phyloP scores from a whole-genome alignment of 2,113 vertebrate genomes.

The Empidonax alnorum region DNA sequence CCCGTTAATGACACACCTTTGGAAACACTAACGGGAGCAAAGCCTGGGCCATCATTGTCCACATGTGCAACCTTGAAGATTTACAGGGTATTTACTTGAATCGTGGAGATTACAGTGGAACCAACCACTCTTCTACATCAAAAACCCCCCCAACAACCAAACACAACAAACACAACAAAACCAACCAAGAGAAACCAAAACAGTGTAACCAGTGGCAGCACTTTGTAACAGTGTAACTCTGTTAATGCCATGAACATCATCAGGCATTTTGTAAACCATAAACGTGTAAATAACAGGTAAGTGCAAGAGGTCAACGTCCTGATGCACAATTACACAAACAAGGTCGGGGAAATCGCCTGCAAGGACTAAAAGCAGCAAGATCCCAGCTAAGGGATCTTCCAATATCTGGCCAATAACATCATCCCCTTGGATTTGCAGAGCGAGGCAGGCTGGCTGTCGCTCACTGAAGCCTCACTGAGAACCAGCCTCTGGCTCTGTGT shows the following conservation, averaged over 20 bases:
- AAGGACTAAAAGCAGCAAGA: background rate
- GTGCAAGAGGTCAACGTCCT: background rate
- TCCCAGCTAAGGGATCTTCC: too few relatives aligned
- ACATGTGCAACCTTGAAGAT: background rate
- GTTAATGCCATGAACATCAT: too few relatives aligned
- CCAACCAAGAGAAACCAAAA: background rate
- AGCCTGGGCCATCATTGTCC: background rate
- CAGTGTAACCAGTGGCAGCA: too few relatives aligned
- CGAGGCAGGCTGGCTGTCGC: background rate
- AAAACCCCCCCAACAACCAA: background rate
- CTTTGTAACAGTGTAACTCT: background rate
- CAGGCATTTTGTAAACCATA: background rate
- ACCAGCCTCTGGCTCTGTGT: background rate
- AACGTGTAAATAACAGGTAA: rapidly evolving
- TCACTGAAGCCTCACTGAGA: background rate
- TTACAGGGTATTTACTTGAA: background rate
- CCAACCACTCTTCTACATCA: background rate
- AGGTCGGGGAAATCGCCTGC: background rate
- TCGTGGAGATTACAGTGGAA: background rate
- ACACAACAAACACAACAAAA: background rate
- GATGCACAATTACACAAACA: background rate
- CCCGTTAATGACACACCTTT: background rate
- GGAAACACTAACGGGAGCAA: background rate
- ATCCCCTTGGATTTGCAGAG: background rate
- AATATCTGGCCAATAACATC: background rate